Evolutionary conservation across 2,113 vertebrate genomes (phyloP).

Genomic region (Microtus montanus): DNA sequence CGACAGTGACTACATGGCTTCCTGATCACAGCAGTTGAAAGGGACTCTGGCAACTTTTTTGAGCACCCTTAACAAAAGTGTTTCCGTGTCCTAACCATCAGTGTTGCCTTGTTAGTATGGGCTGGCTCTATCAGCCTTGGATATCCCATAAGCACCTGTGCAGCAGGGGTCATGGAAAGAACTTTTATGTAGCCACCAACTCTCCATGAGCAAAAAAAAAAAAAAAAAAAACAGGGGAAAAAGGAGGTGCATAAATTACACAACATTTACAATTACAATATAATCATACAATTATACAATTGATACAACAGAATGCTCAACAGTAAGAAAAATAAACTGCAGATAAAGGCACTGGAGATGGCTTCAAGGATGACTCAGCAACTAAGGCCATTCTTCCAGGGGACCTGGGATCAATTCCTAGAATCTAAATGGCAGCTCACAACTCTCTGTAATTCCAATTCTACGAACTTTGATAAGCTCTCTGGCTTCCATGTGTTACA

Average conservation of each 20-base stretch:
- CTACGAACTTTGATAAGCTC: neutral
- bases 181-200: neutral
- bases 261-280: too few relatives aligned
- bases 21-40: neutral
- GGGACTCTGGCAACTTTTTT: neutral
- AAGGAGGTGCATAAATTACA: too few relatives aligned
- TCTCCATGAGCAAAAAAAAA: neutral
- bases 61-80: neutral
- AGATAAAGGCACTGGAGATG: neutral
- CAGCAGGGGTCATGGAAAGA: neutral
- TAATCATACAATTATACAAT: too few relatives aligned
- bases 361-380: neutral
- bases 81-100: neutral
- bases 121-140: neutral
- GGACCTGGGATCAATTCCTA: neutral
- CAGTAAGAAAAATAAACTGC: conserved; percentile 16
- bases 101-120: neutral
- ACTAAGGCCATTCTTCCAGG: neutral
- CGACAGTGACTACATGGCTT: neutral
- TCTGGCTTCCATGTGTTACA: neutral
- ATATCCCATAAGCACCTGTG: neutral
- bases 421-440: neutral
- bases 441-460: neutral
- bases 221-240: neutral
- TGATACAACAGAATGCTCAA: neutral